Conservation (phyloP, 1,140 invertebrate species). For the Cyphomyrmex costatus region DNA sequence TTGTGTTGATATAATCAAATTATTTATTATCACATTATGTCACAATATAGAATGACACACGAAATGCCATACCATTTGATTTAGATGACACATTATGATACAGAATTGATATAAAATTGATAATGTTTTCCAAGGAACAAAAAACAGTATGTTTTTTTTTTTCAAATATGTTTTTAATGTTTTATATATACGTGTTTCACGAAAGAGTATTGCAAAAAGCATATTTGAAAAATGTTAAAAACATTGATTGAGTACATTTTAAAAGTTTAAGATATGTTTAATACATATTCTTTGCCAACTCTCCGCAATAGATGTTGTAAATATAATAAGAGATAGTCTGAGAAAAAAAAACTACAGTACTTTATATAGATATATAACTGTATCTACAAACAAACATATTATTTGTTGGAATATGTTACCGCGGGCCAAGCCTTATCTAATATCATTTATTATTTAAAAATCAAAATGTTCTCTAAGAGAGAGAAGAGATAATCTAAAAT, state of each 20-base stretch:
- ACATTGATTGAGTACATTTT: too few species aligned
- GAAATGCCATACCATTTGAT: too few species aligned
- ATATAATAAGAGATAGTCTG: background rate
- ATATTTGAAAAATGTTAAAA: too few species aligned
- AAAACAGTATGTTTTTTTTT: too few species aligned
- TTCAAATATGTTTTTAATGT: too few species aligned
- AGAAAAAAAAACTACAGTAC: background rate
- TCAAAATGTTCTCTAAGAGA: background rate
- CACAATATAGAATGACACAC: background rate
- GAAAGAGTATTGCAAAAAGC: too few species aligned
- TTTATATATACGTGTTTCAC: too few species aligned
- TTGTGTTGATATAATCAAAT: background rate
- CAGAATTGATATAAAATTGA: too few species aligned
- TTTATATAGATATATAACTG: background rate
- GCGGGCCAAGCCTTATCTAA: background rate
- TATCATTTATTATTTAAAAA: conserved; percentile 28
- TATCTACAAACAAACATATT: background rate
- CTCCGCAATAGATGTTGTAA: background rate
- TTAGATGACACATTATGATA: too few species aligned
- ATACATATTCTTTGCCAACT: too few species aligned
- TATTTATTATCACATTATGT: background rate
- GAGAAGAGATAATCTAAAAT: conserved; percentile 23
- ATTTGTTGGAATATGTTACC: background rate
- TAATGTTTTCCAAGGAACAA: too few species aligned
- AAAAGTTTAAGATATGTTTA: too few species aligned